Percentiles rank a stretch among this genome's conserved stretches.
Conservation (phyloP, 2,888 invertebrate species). For the Caenorhabditis virilis region DNA sequence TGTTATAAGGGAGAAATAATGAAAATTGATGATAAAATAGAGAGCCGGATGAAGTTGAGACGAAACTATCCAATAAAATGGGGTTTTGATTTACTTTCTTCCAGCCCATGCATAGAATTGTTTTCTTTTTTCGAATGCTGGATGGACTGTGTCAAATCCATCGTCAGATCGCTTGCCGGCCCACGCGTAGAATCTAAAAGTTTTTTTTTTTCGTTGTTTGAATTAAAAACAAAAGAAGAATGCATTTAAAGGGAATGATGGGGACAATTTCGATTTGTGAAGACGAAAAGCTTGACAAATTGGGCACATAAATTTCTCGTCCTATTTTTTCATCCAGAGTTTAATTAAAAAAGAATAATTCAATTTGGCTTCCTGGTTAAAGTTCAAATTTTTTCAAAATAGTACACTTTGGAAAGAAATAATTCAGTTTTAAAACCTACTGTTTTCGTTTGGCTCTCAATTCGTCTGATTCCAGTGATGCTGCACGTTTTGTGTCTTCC, state of each 20-base stretch:
- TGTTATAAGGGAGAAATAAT: not conserved
- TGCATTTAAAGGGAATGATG: too few relatives aligned
- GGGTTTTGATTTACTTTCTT: conserved; percentile 3
- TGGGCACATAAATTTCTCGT: too few relatives aligned
- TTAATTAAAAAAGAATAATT: too few relatives aligned
- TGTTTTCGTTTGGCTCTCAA: conserved; percentile 29
- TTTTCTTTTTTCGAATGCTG: conserved; percentile 23
- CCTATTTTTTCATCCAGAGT: too few relatives aligned
- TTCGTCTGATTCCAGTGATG: conserved; percentile 22
- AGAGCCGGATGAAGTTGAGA: not conserved
- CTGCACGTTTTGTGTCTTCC: conserved; percentile 30
- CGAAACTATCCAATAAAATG: not conserved
- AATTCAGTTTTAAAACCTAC: conserved; percentile 16
- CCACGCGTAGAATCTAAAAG: conserved; percentile 42
- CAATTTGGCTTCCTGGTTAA: too few relatives aligned
- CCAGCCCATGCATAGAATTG: conserved; percentile 43
- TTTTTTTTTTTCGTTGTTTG: not conserved
- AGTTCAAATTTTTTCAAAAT: too few relatives aligned
- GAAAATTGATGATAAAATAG: conserved; percentile 1
- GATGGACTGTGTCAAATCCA: not conserved
- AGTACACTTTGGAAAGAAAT: too few relatives aligned
- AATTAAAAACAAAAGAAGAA: not conserved
- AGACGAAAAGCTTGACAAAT: too few relatives aligned
- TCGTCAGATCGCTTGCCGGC: conserved; percentile 26
- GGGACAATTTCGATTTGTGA: too few relatives aligned